phyloP scores from a whole-genome alignment of 2,888 invertebrate species.

The Ramazzottius varieornatus region DNA sequence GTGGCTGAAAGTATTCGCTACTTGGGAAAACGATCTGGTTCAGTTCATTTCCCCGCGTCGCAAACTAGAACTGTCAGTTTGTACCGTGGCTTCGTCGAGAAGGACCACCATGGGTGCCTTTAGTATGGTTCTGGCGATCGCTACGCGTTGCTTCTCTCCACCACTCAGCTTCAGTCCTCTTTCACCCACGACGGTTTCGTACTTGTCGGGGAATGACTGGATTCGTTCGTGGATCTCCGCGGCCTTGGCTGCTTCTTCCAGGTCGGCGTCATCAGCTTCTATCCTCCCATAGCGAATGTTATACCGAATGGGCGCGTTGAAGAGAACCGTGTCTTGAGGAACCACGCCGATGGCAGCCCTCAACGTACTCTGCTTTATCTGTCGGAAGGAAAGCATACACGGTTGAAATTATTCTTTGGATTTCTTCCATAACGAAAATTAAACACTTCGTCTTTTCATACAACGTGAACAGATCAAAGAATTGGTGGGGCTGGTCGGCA shows the following conservation, averaged over 20 bases:
- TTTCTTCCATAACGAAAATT: neutral
- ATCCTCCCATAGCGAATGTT: slow-evolving; percentile 77
- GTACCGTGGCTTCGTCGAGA: slow-evolving; percentile 46
- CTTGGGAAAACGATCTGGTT: too few species aligned
- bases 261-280: slow-evolving; percentile 46
- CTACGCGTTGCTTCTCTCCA: slow-evolving; percentile 88
- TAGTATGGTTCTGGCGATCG: slow-evolving; percentile 75
- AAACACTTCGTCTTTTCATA: neutral
- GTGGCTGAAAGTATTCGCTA: too few species aligned
- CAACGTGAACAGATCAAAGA: too few species aligned
- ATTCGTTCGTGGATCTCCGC: slow-evolving; percentile 85
- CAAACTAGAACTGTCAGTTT: too few species aligned
- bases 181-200: slow-evolving; percentile 43
- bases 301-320: slow-evolving; percentile 31
- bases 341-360: slow-evolving; percentile 28
- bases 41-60: too few species aligned
- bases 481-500: too few species aligned
- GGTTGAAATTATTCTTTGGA: neutral
- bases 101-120: slow-evolving; percentile 70
- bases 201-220: slow-evolving; percentile 50
- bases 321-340: slow-evolving; percentile 25
- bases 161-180: slow-evolving; percentile 77
- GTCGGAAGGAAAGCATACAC: too few species aligned
- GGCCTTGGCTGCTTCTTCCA: slow-evolving; percentile 59
- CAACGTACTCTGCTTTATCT: slow-evolving; percentile 21